Percentiles rank a stretch among this genome's conserved stretches.
Evolutionary conservation across 1,140 invertebrate species (phyloP).

Genomic region (Pseudachorutes palmiensis): DNA sequence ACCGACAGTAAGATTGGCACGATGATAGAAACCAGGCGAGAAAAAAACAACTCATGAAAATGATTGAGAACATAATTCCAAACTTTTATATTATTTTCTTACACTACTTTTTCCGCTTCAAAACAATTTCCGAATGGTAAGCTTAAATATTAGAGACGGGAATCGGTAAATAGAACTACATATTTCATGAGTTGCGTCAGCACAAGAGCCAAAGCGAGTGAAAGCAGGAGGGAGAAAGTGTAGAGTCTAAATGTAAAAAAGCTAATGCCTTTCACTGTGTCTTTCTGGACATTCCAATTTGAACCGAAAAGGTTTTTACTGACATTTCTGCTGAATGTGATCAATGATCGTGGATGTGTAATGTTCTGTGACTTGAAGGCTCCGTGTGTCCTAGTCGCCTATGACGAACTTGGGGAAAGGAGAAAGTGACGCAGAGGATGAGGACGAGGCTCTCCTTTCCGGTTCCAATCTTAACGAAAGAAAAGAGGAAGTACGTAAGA

Average conservation of each 20-base stretch:
- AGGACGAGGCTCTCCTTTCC: neutral
- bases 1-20: neutral
- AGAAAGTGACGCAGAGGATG: neutral
- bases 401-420: neutral
- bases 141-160: neutral
- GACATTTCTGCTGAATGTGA: neutral
- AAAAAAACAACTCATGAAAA: too few species aligned
- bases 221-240: too few species aligned
- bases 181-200: neutral
- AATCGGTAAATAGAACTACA: neutral
- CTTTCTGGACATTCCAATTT: neutral
- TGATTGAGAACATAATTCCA: too few species aligned
- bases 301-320: neutral
- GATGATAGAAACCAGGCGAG: too few species aligned
- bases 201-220: too few species aligned
- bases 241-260: too few species aligned
- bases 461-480: neutral
- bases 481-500: neutral
- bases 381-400: neutral
- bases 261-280: neutral
- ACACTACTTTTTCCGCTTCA: neutral
- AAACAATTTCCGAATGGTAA: neutral
- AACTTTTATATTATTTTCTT: neutral
- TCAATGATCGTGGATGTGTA: neutral
- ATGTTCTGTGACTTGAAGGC: neutral